Conservation (phyloP, 2,113 vertebrate species). For the Petrocephalus microphthalmus region DNA sequence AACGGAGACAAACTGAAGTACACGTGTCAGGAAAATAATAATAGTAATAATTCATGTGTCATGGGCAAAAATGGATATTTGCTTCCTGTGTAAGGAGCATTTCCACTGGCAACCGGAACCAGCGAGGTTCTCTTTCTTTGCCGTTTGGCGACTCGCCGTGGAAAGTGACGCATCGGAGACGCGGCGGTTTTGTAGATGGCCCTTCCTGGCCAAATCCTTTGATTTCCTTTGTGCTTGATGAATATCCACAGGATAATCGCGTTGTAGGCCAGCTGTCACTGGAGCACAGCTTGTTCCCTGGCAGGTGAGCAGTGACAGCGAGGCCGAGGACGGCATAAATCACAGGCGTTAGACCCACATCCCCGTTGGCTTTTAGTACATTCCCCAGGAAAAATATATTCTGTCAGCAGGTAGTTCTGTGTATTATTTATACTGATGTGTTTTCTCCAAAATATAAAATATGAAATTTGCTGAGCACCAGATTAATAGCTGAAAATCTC, state of each 20-base stretch:
- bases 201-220: not conserved
- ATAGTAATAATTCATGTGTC: not conserved
- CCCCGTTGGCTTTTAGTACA: not conserved
- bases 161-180: not conserved
- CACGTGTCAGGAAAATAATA: not conserved
- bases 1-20: not conserved
- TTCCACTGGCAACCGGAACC: not conserved
- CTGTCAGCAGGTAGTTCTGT: no score
- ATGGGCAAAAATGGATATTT: not conserved
- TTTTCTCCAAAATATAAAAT: not conserved
- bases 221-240: not conserved
- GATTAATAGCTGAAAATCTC: not conserved
- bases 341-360: not conserved
- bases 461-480: not conserved
- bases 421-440: not conserved
- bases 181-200: not conserved
- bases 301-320: not conserved
- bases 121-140: not conserved
- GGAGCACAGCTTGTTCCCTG: not conserved
- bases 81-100: not conserved
- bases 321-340: not conserved
- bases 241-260: not conserved
- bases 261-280: not conserved
- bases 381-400: not conserved
- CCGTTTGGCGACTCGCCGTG: not conserved